Percentiles rank a stretch among this genome's conserved stretches.
Conservation (phyloP, 2,797 vertebrate genomes). For the Dendrocincla fuliginosa region DNA sequence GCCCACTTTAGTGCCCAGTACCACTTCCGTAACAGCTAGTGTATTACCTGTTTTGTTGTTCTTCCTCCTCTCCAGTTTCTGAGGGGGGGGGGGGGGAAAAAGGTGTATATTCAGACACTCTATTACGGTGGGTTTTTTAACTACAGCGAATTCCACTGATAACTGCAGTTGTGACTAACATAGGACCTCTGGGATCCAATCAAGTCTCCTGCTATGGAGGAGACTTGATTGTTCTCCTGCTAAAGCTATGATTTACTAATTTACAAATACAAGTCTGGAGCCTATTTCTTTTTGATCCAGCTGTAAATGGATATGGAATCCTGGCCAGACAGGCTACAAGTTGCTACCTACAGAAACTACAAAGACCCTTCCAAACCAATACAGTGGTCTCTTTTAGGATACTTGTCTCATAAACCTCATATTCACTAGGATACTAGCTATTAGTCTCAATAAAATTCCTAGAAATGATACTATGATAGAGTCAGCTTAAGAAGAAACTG, state of each 20-base stretch:
- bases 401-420: background rate
- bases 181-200: background rate
- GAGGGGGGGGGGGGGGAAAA: rapidly evolving
- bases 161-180: background rate
- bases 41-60: background rate
- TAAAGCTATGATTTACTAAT: background rate
- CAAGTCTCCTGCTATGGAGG: background rate
- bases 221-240: background rate
- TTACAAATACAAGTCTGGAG: background rate
- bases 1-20: background rate
- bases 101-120: background rate
- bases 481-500: background rate
- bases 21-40: background rate
- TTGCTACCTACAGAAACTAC: background rate
- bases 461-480: background rate
- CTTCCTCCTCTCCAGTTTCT: background rate
- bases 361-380: background rate
- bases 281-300: background rate
- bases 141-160: background rate
- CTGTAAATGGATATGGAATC: background rate
- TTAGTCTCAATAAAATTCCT: background rate
- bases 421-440: background rate
- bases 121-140: background rate
- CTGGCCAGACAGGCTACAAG: background rate
- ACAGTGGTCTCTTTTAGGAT: background rate